Evolutionary conservation across 2,113 vertebrate species (phyloP).

Genomic region (Himantopus leucocephalus): DNA sequence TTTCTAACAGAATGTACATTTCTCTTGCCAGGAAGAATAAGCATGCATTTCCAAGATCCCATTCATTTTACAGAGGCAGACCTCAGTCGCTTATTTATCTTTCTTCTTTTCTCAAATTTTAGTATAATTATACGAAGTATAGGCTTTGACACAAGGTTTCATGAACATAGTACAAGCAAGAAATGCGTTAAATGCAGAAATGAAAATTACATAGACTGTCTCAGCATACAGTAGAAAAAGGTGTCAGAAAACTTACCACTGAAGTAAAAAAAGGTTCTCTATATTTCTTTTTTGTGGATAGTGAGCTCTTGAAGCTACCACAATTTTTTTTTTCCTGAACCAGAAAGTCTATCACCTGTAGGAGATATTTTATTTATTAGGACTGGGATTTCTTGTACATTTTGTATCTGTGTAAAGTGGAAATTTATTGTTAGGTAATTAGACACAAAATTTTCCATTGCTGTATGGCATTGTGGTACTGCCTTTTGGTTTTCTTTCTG

Average conservation of each 20-base stretch:
- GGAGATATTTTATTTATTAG: background rate
- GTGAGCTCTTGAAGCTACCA: background rate
- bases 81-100: background rate
- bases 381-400: background rate
- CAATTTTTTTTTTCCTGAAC: background rate
- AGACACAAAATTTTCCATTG: background rate
- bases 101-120: background rate
- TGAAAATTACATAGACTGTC: background rate
- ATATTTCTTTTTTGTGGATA: background rate
- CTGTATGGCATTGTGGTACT: background rate
- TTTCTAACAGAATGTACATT: background rate
- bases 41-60: background rate
- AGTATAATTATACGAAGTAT: background rate
- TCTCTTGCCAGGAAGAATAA: background rate
- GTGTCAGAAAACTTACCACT: background rate
- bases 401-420: background rate
- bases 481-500: background rate
- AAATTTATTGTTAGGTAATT: background rate
- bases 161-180: background rate
- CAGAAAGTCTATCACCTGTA: background rate
- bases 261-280: background rate
- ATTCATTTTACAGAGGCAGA: background rate
- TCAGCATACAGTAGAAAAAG: background rate
- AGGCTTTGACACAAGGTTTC: background rate
- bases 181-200: background rate